phyloP scores from a whole-genome alignment of 2,113 vertebrate species.

The Platichthys stellatus region DNA sequence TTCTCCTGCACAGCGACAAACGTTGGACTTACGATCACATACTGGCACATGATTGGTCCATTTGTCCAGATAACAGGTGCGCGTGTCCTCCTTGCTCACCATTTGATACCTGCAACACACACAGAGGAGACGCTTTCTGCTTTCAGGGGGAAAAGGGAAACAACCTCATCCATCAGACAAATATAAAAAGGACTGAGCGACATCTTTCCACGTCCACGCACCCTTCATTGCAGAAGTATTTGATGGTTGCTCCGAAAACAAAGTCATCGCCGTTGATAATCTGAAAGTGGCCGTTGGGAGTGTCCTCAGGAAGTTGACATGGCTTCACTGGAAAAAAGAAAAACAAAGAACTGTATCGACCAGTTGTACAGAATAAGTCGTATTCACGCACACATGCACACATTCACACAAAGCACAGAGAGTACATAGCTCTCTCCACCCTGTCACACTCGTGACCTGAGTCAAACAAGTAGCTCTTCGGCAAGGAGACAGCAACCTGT shows the following conservation, averaged over 20 bases:
- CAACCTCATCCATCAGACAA: not conserved
- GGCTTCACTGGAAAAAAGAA: slow-evolving; percentile 54
- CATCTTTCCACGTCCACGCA: slow-evolving; percentile 31
- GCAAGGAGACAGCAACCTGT: no score
- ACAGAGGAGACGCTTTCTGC: not conserved
- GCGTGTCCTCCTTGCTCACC: slow-evolving; percentile 34
- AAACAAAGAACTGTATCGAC: not conserved
- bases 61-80: slow-evolving; percentile 30
- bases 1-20: no score
- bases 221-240: slow-evolving; percentile 65
- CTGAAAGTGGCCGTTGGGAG: slow-evolving; percentile 47
- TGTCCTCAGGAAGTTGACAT: slow-evolving; percentile 50
- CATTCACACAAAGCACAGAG: no score
- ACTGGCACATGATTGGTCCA: slow-evolving; percentile 58
- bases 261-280: slow-evolving; percentile 27
- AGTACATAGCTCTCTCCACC: no score
- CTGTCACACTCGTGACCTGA: no score
- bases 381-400: no score
- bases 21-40: slow-evolving; percentile 54
- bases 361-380: no score
- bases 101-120: slow-evolving; percentile 59
- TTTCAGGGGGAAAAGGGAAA: not conserved
- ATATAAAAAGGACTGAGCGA: not conserved
- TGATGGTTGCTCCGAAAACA: slow-evolving; percentile 57
- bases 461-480: no score